Evolutionary conservation across 2,797 vertebrate genomes (phyloP), one percentile per base, ranked within the genome.

Genomic region (Pseudotriccus pelzelni): DNA sequence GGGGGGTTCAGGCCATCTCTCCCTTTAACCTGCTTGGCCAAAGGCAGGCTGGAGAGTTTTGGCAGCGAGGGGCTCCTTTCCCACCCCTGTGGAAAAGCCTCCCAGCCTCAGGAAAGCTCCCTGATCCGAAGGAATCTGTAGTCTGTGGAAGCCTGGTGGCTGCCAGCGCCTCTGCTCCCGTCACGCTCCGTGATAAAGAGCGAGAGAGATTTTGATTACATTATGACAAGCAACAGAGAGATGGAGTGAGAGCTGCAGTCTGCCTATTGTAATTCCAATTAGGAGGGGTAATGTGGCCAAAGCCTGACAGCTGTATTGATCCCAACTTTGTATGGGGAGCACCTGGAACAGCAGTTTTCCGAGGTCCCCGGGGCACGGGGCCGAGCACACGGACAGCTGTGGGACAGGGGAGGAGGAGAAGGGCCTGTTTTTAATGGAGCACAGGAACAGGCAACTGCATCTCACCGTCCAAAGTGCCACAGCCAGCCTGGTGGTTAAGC

Each of bases 301-400:
- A 63, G 89, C 62, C 72, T 93, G 96, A 76, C 95, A 85, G 94
- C 77, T 90, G 60, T 55, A 96, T 95, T 47, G 94, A 96, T 90
- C 96, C 87, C 18, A 34, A 1, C 64, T 79, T 58, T 18, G 43
- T 32, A 39, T 60, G 78, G 90, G 94, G 81, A 89, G 82, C 91
- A 32, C 70, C 78, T 70, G 25, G 72, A 79, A 80, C 58, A 53
- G 59, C 60, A 39, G 67, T 75, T 66, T 59, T n/a, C 34, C 39
- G 43, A 52, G 88, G 53, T 84, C 64, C 28, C 89, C 55, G 53
- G 90, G 86, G 81, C 70, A 23, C 3, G 14, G 68, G 64, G 72
- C 84, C 0, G 3, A 56, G 89, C 59, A 20, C 60, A 28, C 4
- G 34, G 30, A 5, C 52, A 36, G 84, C 83, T 84, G 77, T 79